These are phyloP conservation scores for Thalassarche chlororhynchos DNA, from an alignment of 2,113 vertebrate genomes.

Conservation along the genomic window DNA sequence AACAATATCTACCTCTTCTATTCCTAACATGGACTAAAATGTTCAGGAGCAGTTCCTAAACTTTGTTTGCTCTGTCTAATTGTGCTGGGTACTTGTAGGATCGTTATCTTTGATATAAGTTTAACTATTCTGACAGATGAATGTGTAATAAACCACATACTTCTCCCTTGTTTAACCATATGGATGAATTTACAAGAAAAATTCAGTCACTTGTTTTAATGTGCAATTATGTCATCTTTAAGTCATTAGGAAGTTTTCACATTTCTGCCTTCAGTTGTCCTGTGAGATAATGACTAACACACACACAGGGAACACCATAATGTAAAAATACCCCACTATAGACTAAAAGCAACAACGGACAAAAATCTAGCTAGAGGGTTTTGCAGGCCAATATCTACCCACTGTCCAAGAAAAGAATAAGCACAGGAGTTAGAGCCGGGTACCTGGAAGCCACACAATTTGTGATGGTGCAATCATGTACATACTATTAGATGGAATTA, in stretches of 20 bases:
- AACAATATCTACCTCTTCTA: neutral
- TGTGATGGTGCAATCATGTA: neutral
- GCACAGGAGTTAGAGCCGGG: neutral
- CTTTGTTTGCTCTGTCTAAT: neutral
- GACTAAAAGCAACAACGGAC: neutral
- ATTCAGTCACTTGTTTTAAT: neutral
- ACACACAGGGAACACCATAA: neutral
- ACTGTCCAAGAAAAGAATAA: neutral
- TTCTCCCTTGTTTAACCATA: neutral
- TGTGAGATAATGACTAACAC: neutral
- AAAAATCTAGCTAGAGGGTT: neutral
- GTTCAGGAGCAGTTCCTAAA: neutral
- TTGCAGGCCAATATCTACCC: neutral
- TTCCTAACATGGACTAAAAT: neutral
- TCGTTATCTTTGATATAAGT: neutral
- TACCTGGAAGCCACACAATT: neutral
- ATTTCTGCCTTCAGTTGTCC: neutral
- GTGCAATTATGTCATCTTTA: neutral
- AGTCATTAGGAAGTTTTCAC: neutral
- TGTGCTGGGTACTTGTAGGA: neutral
- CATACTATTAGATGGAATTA: neutral
- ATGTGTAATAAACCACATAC: neutral
- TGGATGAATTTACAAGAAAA: neutral
- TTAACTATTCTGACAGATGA: neutral
- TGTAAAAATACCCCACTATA: neutral